phyloP scores from a whole-genome alignment of 1,140 invertebrate genomes.

The Venturia canescens region DNA sequence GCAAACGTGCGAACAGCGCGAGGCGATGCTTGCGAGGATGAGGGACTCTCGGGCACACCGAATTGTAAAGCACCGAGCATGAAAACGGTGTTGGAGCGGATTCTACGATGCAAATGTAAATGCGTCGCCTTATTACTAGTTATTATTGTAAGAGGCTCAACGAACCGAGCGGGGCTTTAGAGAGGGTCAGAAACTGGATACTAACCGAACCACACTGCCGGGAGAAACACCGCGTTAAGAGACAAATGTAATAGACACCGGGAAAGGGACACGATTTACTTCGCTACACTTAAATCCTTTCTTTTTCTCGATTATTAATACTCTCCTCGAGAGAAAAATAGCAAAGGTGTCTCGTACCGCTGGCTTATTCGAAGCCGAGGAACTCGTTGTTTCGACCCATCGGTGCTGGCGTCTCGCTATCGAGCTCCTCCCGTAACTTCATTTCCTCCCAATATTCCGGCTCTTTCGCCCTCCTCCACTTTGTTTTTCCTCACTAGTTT shows the following conservation, averaged over 20 bases:
- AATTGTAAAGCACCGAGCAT: conserved; percentile 1
- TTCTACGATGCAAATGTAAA: conserved; percentile 29
- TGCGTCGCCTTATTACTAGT: conserved; percentile 38
- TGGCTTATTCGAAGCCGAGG: conserved; percentile 42
- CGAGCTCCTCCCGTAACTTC: conserved; percentile 58
- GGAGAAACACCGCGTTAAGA: not conserved
- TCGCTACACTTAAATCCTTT: not conserved
- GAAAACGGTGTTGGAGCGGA: conserved; percentile 14
- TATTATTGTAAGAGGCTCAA: conserved; percentile 41
- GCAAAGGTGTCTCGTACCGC: conserved; percentile 12
- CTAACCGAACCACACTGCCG: conserved; percentile 20
- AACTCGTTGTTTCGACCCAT: conserved; percentile 55
- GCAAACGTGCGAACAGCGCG: too few species aligned
- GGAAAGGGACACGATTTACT: conserved; percentile 18
- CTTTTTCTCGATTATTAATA: conserved; percentile 22
- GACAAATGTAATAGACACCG: not conserved
- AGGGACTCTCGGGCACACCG: not conserved
- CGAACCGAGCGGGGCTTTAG: not conserved
- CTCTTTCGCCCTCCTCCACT: not conserved
- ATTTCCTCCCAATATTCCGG: conserved; percentile 59
- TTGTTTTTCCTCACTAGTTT: conserved; percentile 26
- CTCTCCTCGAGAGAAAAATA: not conserved
- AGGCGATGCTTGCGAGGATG: not conserved
- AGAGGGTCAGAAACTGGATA: conserved; percentile 11
- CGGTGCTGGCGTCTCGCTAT: conserved; percentile 22